Evolutionary conservation across 2,888 invertebrate genomes (phyloP).

Genomic region (Clistopyga incitator): DNA sequence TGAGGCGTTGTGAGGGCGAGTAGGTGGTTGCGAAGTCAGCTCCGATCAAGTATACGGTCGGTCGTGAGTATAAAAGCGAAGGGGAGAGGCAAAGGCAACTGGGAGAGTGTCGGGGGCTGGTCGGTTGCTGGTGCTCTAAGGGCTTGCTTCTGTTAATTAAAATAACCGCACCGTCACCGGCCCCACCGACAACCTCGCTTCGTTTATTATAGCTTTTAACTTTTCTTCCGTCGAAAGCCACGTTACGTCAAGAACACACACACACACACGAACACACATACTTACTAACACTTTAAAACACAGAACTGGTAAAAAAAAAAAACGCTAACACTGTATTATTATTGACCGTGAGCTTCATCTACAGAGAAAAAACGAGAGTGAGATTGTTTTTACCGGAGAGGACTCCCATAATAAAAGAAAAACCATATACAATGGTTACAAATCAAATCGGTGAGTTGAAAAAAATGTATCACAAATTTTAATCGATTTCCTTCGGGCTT

Average conservation of each 20-base stretch:
- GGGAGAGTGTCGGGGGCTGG: conserved; percentile 8
- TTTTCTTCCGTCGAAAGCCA: conserved; percentile 63
- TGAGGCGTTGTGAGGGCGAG: conserved; percentile 62
- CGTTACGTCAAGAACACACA: conserved; percentile 39
- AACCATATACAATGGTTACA: too few relatives aligned
- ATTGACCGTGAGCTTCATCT: conserved; percentile 4
- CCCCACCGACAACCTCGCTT: conserved; percentile 51
- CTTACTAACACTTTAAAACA: neutral
- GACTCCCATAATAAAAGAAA: too few relatives aligned
- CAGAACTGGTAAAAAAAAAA: neutral
- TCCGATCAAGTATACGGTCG: conserved; percentile 70
- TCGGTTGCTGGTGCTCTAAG: conserved; percentile 26
- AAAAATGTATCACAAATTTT: too few relatives aligned
- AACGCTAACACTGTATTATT: neutral
- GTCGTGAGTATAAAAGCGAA: conserved; percentile 32
- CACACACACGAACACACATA: neutral
- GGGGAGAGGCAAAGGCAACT: conserved; percentile 8
- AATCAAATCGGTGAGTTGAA: too few relatives aligned
- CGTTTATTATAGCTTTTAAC: conserved; percentile 66
- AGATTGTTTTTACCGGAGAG: neutral
- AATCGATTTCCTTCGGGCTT: too few relatives aligned
- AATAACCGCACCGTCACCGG: conserved; percentile 77
- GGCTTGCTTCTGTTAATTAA: conserved; percentile 74
- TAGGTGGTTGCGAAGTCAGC: conserved; percentile 70
- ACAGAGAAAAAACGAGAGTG: neutral